Conservation (phyloP, 2,888 invertebrate genomes). For the Conus canariensis region DNA sequence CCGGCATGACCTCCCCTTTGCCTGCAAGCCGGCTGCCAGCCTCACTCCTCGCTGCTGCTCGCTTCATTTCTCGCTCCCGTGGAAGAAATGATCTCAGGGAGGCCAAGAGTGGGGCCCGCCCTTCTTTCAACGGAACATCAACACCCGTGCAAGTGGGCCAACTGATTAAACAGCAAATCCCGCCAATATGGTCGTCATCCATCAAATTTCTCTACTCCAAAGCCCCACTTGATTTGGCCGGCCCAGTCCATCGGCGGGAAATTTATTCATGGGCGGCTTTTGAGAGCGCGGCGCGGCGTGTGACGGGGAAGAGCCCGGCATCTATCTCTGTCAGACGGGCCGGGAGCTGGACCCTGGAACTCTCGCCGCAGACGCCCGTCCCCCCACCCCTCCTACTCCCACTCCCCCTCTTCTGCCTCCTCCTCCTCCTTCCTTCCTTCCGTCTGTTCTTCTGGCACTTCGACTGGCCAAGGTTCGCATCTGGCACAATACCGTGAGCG, state of each 20-base stretch:
- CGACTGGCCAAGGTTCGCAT: neutral
- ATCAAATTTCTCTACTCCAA: slow-evolving; percentile 49
- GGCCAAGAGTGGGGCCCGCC: neutral
- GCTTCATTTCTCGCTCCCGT: slow-evolving; percentile 1
- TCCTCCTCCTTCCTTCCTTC: neutral
- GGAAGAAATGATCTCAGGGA: slow-evolving; percentile 22
- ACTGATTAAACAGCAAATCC: slow-evolving; percentile 58
- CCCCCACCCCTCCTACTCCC: neutral
- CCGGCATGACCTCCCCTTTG: neutral
- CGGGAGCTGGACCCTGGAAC: neutral
- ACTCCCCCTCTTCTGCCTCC: neutral
- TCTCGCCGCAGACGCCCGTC: neutral
- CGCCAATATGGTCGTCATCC: slow-evolving; percentile 55
- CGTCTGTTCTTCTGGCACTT: too few relatives aligned
- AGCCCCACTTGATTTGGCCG: slow-evolving; percentile 46
- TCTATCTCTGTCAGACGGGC: slow-evolving; percentile 36
- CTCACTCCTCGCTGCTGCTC: neutral
- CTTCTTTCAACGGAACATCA: slow-evolving; percentile 27
- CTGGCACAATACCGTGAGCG: too few relatives aligned
- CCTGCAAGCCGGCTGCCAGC: neutral
- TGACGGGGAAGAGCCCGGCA: neutral
- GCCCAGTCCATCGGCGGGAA: slow-evolving; percentile 46
- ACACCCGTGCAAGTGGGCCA: slow-evolving; percentile 25
- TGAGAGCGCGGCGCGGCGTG: slow-evolving; percentile 33
- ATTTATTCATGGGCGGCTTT: slow-evolving; percentile 60